Evolutionary conservation across 2,888 invertebrate genomes (phyloP), one percentile per base, ranked within the genome.

Genomic region (Dasypolia templi): DNA sequence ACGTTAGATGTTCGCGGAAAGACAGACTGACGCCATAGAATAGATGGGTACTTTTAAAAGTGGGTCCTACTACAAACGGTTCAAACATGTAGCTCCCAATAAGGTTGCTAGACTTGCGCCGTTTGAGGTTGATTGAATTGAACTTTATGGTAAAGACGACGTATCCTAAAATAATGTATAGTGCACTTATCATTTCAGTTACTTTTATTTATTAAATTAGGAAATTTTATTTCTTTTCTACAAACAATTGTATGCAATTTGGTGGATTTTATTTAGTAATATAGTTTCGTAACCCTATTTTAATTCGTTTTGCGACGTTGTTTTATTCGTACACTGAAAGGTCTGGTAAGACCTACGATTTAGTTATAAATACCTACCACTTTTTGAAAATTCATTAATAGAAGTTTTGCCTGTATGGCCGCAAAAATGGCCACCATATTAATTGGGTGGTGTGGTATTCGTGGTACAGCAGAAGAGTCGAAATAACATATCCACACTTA

Each of bases 101-200:
- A n/a, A n/a, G n/a, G n/a, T n/a, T n/a, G n/a, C n/a, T n/a, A n/a
- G n/a, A n/a, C n/a, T n/a, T n/a, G n/a, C n/a, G n/a, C n/a, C n/a
- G n/a, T n/a, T n/a, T n/a, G n/a, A n/a, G n/a, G n/a, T 67, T 39
- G 0, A 44, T 35, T 35, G 42, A 35, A 46, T 70, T 70, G 4
- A n/a, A 46, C 22, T 32, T 39, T 61, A 32, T 70, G n/a, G 5
- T 61, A 32, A 39, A 49, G 12, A 61, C 12, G 22, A 69, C 51
- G 42, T 26, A 58, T 22, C n/a, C 53, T 26, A 32, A 12, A 1
- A 59, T 35, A 14, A 32, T 6, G 3, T 19, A 49, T 3, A 55
- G 22, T 22, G 12, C 32, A 32, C 4, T 32, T 70, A 53, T 78
- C 70, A 75, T 75, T 44, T 77, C 44, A 22, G 3, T 26, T 49